Evolutionary conservation across 2,113 vertebrate genomes (phyloP).

Genomic region (Pimephales promelas): DNA sequence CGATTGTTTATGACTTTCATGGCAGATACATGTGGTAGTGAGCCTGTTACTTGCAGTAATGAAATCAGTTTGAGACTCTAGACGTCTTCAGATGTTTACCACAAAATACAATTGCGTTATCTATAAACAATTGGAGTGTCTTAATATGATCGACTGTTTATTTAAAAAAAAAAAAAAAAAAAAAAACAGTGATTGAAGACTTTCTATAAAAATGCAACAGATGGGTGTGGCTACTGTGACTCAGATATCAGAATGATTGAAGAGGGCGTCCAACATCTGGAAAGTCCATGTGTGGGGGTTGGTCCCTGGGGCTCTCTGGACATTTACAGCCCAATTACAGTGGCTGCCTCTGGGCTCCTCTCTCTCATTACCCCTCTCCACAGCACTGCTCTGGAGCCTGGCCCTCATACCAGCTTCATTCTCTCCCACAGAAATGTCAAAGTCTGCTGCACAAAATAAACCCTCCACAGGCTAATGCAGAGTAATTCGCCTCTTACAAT

Average conservation of each 20-base stretch:
- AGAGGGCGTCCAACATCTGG: slow-evolving; percentile 59
- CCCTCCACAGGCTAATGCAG: slow-evolving; percentile 16
- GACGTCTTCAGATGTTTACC: slow-evolving; percentile 45
- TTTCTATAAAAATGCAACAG: slow-evolving; percentile 39
- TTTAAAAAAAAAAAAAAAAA: not conserved
- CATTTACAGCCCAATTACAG: slow-evolving; percentile 50
- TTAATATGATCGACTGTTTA: not conserved
- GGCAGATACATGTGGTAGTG: slow-evolving; percentile 42
- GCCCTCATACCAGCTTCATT: slow-evolving; percentile 23
- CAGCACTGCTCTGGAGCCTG: slow-evolving; percentile 25
- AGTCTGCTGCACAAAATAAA: slow-evolving; percentile 15
- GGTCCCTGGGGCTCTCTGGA: not conserved
- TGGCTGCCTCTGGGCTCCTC: slow-evolving; percentile 51
- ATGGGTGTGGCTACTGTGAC: slow-evolving; percentile 39
- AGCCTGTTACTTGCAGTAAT: slow-evolving; percentile 52
- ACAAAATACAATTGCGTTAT: slow-evolving; percentile 3
- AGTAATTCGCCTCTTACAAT: slow-evolving; percentile 25
- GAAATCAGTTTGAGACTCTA: slow-evolving; percentile 34
- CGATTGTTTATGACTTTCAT: slow-evolving; percentile 55
- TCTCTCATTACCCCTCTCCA: slow-evolving; percentile 40
- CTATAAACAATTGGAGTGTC: slow-evolving; percentile 2
- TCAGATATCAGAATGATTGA: not conserved
- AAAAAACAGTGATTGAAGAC: slow-evolving; percentile 47
- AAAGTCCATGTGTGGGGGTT: slow-evolving; percentile 47
- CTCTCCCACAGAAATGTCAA: slow-evolving; percentile 20